These are phyloP conservation scores for Aspidoscelis tigris DNA, from an alignment of 2,113 vertebrate species.

Conservation along the genomic window DNA sequence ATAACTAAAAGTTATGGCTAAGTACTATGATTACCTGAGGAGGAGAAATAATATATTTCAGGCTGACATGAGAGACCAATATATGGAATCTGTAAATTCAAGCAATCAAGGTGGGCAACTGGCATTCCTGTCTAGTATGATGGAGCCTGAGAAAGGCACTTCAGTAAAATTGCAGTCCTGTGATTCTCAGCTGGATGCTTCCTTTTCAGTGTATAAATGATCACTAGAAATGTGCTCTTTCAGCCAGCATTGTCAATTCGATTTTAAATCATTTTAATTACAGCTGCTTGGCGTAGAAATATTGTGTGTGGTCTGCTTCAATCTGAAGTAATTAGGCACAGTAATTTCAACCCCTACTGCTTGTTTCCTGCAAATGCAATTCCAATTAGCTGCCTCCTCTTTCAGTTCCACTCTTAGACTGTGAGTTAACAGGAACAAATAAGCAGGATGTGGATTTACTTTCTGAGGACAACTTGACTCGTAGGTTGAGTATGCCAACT, in stretches of 20 bases:
- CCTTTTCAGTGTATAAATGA: slow-evolving; percentile 39
- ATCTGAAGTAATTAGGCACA: slow-evolving; percentile 71
- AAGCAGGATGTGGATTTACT: background rate
- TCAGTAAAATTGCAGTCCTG: slow-evolving; percentile 31
- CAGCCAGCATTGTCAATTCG: slow-evolving; percentile 59
- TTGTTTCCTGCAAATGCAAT: slow-evolving; percentile 62
- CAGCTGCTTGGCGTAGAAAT: slow-evolving; percentile 66
- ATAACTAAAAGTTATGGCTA: background rate
- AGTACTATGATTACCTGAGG: background rate
- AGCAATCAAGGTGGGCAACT: background rate
- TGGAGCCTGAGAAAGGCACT: background rate
- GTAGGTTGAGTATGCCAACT: slow-evolving; percentile 44
- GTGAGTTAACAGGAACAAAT: slow-evolving; percentile 49
- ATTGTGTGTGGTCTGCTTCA: slow-evolving; percentile 69
- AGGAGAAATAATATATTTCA: background rate
- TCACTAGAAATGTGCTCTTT: slow-evolving; percentile 63
- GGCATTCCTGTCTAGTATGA: slow-evolving; percentile 22
- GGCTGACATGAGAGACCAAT: too few species aligned
- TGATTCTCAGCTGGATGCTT: slow-evolving; percentile 36
- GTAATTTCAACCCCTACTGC: slow-evolving; percentile 66
- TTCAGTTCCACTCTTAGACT: slow-evolving; percentile 62
- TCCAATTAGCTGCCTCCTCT: slow-evolving; percentile 72
- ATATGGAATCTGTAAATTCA: background rate
- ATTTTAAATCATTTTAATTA: slow-evolving; percentile 74
- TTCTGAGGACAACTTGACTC: slow-evolving; percentile 56